These are phyloP conservation scores for Serilophus lunatus DNA, from an alignment of 2,113 vertebrate genomes.

Conservation along the genomic window DNA sequence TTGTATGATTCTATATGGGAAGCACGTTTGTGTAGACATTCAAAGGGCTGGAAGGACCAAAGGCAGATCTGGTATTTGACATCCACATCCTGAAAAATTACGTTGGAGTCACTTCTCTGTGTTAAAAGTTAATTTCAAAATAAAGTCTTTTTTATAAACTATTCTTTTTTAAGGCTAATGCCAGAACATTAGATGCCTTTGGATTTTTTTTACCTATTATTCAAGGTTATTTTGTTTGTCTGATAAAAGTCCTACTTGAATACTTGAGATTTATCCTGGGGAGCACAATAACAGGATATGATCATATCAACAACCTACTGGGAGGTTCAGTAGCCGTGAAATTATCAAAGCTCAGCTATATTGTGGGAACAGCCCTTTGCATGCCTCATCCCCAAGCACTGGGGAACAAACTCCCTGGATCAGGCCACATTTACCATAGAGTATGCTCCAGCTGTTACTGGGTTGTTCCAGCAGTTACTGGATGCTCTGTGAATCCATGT, in stretches of 20 bases:
- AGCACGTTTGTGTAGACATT: not conserved
- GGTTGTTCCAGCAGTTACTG: not conserved
- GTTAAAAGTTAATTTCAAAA: not conserved
- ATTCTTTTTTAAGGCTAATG: not conserved
- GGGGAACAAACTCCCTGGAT: not conserved
- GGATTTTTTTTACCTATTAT: not conserved
- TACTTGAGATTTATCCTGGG: not conserved
- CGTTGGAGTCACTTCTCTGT: not conserved
- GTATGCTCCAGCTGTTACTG: not conserved
- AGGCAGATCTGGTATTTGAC: not conserved
- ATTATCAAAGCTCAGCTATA: not conserved
- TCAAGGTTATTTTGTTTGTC: not conserved
- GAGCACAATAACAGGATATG: not conserved
- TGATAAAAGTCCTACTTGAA: not conserved
- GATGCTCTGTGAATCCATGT: not conserved
- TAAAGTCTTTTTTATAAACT: not conserved
- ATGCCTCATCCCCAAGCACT: not conserved
- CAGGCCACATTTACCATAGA: not conserved
- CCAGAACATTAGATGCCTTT: not conserved
- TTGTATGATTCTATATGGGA: not conserved
- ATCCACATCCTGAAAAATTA: not conserved
- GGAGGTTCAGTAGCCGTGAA: not conserved
- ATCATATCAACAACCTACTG: not conserved
- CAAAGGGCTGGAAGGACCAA: not conserved
- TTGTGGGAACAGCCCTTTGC: not conserved